phyloP scores from a whole-genome alignment of 2,113 vertebrate species.

The Petroica traversi region DNA sequence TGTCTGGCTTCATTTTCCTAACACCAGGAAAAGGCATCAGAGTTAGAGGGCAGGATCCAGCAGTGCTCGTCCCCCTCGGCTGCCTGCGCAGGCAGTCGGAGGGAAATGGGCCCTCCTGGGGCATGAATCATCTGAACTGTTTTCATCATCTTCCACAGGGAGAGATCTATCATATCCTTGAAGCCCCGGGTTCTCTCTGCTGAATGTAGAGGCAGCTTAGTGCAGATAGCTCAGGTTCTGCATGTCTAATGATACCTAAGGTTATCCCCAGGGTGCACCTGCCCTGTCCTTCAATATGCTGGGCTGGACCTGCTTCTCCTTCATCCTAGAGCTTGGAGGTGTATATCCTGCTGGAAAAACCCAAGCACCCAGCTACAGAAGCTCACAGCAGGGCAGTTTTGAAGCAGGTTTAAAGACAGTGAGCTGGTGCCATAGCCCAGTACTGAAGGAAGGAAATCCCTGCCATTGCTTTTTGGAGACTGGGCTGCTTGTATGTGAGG shows the following conservation, averaged over 20 bases:
- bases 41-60: background rate
- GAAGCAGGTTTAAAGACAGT: background rate
- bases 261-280: background rate
- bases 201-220: background rate
- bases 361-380: background rate
- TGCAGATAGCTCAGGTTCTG: background rate
- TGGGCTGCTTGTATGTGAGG: background rate
- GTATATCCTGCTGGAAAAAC: background rate
- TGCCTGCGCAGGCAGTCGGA: background rate
- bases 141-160: background rate
- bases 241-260: background rate
- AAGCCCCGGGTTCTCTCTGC: background rate
- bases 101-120: background rate
- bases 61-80: rapidly evolving
- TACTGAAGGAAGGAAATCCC: background rate
- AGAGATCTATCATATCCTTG: background rate
- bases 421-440: background rate
- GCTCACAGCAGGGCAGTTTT: background rate
- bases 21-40: no score
- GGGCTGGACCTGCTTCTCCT: background rate
- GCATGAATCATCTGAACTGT: background rate
- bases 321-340: background rate
- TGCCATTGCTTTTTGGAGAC: background rate
- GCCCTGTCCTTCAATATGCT: background rate
- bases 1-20: no score